phyloP scores from a whole-genome alignment of 1,140 invertebrate species.

The Drosophila nigrodunni region DNA sequence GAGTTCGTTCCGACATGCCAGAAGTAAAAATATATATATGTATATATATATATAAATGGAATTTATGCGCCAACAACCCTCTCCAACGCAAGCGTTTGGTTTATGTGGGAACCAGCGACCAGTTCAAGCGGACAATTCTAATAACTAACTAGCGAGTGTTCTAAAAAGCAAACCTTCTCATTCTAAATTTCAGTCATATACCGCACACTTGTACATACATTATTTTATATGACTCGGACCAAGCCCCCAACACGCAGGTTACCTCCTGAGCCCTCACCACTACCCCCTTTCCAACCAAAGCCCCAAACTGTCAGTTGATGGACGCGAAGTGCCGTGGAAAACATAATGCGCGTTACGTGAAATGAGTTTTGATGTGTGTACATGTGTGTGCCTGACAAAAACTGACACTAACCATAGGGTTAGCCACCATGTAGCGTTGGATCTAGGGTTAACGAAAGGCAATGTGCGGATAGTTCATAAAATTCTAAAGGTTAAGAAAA shows the following conservation, averaged over 20 bases:
- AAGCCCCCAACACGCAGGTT: slow-evolving; percentile 39
- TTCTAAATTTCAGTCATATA: slow-evolving; percentile 9
- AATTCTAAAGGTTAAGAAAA: not conserved
- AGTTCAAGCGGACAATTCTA: slow-evolving; percentile 48
- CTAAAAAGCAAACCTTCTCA: slow-evolving; percentile 19
- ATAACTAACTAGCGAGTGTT: slow-evolving; percentile 40
- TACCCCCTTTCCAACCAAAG: not conserved
- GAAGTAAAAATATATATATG: slow-evolving; percentile 56
- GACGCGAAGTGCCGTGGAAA: slow-evolving; percentile 77
- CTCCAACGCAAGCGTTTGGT: slow-evolving; percentile 37
- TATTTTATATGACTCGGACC: slow-evolving; percentile 31
- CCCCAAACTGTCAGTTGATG: slow-evolving; percentile 68
- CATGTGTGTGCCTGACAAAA: slow-evolving; percentile 43
- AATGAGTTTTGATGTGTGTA: slow-evolving; percentile 76
- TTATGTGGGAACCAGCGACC: slow-evolving; percentile 52
- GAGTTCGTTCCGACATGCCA: slow-evolving; percentile 30
- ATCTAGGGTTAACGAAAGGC: slow-evolving; percentile 56
- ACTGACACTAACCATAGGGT: slow-evolving; percentile 47
- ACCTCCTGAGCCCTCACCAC: not conserved
- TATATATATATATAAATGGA: slow-evolving; percentile 64
- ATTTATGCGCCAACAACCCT: slow-evolving; percentile 63
- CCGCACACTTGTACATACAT: not conserved
- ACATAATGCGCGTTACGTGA: slow-evolving; percentile 77
- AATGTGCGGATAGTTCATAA: slow-evolving; percentile 34
- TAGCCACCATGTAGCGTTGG: slow-evolving; percentile 49